phyloP scores from a whole-genome alignment of 2,113 vertebrate genomes.

The Carassius gibelio region DNA sequence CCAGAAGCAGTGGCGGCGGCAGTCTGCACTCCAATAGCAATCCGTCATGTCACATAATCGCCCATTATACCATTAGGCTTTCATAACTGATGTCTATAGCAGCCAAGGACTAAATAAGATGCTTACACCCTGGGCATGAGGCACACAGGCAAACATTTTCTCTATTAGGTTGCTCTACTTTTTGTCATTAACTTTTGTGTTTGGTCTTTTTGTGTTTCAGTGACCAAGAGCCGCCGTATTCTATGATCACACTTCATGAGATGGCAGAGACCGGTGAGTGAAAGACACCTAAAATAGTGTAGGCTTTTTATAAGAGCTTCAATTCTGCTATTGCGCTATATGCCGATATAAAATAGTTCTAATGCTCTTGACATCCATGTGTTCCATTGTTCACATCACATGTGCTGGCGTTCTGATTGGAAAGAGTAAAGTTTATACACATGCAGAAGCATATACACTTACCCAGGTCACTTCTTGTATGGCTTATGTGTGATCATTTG shows the following conservation, averaged over 20 bases:
- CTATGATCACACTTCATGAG: constrained; percentile 99
- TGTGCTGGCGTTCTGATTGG: not conserved
- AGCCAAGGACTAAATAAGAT: constrained; percentile 23
- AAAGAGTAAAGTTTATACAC: not conserved
- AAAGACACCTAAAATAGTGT: too few relatives aligned
- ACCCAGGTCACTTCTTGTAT: not conserved
- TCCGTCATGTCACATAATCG: constrained; percentile 14
- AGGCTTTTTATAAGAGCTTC: not conserved
- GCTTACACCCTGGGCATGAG: constrained; percentile 2
- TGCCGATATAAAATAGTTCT: not conserved
- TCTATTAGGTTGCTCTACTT: not conserved
- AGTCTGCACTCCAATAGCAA: not conserved
- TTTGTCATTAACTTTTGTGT: not conserved
- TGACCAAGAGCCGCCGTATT: constrained; percentile 98
- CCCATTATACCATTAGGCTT: constrained; percentile 36
- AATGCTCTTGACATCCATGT: not conserved
- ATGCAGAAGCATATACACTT: not conserved
- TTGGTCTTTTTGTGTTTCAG: constrained; percentile 78
- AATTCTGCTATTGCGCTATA: not conserved
- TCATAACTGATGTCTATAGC: constrained; percentile 26
- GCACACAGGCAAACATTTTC: constrained; percentile 3
- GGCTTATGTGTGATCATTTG: not conserved
- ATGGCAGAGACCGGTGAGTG: constrained; percentile 97
- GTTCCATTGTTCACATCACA: not conserved
- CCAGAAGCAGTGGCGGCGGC: not conserved